Percentiles rank a stretch among this genome's conserved stretches.
These are phyloP conservation scores for Antennarius maculatus DNA, from an alignment of 2,797 vertebrate genomes.

Conservation along the genomic window DNA sequence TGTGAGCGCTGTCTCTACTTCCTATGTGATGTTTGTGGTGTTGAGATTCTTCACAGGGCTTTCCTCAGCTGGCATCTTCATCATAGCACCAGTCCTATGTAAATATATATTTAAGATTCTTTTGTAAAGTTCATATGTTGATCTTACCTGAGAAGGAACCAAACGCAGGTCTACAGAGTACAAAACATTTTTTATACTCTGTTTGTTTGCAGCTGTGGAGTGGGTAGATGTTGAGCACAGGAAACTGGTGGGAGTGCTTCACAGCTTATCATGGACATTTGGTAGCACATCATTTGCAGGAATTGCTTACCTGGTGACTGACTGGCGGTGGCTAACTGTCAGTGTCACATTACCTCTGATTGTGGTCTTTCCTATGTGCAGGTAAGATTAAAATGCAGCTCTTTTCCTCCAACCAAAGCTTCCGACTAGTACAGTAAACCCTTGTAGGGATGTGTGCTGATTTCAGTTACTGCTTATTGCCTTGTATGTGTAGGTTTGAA, in stretches of 20 bases:
- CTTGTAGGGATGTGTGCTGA: too few species aligned
- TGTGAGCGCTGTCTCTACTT: conserved; percentile 68
- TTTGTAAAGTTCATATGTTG: too few species aligned
- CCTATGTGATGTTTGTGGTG: conserved; percentile 68
- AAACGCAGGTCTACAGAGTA: too few species aligned
- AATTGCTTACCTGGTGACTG: conserved; percentile 64
- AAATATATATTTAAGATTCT: too few species aligned
- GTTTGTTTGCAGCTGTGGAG: conserved; percentile 62
- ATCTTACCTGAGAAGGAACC: too few species aligned
- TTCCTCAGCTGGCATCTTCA: conserved; percentile 38
- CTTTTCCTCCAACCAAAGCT: too few species aligned
- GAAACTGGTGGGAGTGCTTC: conserved; percentile 65
- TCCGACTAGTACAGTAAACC: too few species aligned
- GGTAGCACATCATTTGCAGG: conserved; percentile 57
- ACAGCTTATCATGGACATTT: conserved; percentile 73
- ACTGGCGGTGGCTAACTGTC: conserved; percentile 74
- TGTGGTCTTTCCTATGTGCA: conserved; percentile 64
- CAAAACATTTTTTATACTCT: background rate
- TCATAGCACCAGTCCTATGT: too few species aligned
- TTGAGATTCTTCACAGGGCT: conserved; percentile 75
- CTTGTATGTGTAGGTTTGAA: too few species aligned
- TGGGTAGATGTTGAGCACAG: conserved; percentile 71
- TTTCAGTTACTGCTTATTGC: too few species aligned
- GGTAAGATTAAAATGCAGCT: conserved; percentile 10
- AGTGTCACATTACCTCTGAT: conserved; percentile 79